Evolutionary conservation across 2,888 invertebrate species (phyloP).

Genomic region (Agapostemon virescens): DNA sequence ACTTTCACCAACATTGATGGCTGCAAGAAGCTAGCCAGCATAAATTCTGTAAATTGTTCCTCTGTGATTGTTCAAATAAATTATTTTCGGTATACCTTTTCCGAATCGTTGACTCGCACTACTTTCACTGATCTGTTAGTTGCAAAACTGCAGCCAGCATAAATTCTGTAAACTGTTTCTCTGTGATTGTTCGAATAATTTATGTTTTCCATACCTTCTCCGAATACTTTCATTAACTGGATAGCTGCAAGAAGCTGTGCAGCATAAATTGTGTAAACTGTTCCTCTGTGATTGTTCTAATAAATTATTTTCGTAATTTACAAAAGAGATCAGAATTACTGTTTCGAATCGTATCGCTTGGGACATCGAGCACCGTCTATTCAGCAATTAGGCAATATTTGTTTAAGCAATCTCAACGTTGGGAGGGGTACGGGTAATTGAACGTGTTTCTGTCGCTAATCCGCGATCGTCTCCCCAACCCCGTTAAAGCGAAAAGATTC

Average conservation of each 20-base stretch:
- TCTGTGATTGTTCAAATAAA: not conserved
- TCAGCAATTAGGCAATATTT: constrained; percentile 23
- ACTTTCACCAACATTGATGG: not conserved
- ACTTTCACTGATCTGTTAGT: too few relatives aligned
- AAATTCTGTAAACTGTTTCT: not conserved
- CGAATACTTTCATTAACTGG: too few relatives aligned
- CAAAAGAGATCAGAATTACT: not conserved
- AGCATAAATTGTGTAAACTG: not conserved
- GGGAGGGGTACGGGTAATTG: constrained; percentile 22
- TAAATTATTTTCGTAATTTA: not conserved
- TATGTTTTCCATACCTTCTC: too few relatives aligned
- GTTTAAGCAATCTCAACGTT: constrained; percentile 25
- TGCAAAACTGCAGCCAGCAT: too few relatives aligned
- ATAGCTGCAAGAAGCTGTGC: too few relatives aligned
- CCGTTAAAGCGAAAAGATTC: constrained; percentile 46
- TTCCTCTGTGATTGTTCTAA: not conserved
- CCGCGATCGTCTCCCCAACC: constrained; percentile 10
- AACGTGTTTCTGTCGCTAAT: constrained; percentile 36
- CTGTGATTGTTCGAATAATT: not conserved
- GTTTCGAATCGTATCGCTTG: not conserved
- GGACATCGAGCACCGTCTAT: not conserved
- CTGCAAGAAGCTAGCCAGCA: not conserved
- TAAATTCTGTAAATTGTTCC: not conserved
- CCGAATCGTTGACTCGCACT: too few relatives aligned
- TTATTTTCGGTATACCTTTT: too few relatives aligned